Conservation (phyloP, 2,113 vertebrate species). For the Burhinus bistriatus region DNA sequence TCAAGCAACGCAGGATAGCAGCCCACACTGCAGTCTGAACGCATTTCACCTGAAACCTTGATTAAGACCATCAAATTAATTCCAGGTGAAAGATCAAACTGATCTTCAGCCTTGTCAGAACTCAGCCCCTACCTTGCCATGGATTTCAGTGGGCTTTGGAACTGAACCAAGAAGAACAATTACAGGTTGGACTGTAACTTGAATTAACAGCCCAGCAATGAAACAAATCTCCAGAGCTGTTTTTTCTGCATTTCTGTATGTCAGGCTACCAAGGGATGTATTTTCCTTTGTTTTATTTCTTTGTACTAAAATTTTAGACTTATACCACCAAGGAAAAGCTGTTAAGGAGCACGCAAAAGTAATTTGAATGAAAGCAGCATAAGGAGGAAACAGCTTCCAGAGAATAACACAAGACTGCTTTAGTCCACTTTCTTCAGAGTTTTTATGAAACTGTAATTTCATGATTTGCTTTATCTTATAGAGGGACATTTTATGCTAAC, state of each 20-base stretch:
- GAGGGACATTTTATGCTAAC: neutral
- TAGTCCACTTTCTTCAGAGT: neutral
- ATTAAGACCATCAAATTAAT: neutral
- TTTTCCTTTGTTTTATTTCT: neutral
- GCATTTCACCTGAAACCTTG: neutral
- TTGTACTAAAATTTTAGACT: neutral
- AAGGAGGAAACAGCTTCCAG: neutral
- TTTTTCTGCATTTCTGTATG: neutral
- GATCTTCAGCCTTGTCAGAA: neutral
- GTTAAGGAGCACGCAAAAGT: neutral
- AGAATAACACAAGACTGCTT: neutral
- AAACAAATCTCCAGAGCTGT: neutral
- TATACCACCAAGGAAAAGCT: neutral
- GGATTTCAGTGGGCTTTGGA: neutral
- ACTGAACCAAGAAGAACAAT: neutral
- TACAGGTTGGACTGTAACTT: neutral
- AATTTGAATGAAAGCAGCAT: neutral
- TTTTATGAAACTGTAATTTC: slow-evolving; percentile 2
- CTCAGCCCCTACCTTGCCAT: neutral
- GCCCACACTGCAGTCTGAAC: neutral
- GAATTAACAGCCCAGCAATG: neutral
- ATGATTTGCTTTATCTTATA: neutral
- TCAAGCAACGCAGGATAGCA: neutral
- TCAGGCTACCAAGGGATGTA: neutral
- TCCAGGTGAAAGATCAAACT: neutral